Evolutionary conservation across 1,140 invertebrate species (phyloP).

Genomic region (Solenopsis invicta): DNA sequence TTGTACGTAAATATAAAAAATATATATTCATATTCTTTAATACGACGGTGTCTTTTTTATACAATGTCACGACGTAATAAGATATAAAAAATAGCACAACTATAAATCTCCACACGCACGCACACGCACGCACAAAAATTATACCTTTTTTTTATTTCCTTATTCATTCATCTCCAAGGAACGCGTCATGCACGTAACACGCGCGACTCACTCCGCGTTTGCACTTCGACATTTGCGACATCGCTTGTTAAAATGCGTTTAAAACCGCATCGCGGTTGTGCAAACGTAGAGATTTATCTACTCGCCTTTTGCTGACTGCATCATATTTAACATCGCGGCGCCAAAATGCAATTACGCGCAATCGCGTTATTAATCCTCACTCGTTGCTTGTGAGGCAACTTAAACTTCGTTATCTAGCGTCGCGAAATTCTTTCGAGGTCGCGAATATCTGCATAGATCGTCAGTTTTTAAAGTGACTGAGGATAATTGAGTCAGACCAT

Average conservation of each 20-base stretch:
- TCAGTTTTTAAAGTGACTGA: background rate
- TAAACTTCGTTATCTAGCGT: constrained; percentile 30
- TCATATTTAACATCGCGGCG: constrained; percentile 11
- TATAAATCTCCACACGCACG: background rate
- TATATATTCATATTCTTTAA: too few species aligned
- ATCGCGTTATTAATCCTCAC: constrained; percentile 41
- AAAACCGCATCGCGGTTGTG: constrained; percentile 28
- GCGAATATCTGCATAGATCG: background rate
- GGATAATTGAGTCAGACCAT: background rate
- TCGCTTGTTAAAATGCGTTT: constrained; percentile 8
- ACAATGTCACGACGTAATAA: background rate
- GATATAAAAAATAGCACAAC: background rate
- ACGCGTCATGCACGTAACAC: background rate
- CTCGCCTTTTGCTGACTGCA: constrained; percentile 11
- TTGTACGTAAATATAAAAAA: too few species aligned
- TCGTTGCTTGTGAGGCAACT: background rate
- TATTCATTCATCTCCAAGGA: constrained; percentile 14
- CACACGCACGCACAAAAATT: too few species aligned
- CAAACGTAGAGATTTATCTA: constrained; percentile 38
- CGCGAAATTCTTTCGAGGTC: constrained; percentile 29
- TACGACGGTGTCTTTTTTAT: background rate
- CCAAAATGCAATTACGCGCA: constrained; percentile 27
- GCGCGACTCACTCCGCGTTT: background rate
- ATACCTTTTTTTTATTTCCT: background rate
- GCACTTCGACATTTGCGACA: constrained; percentile 18